Evolutionary conservation across 2,888 invertebrate species (phyloP), one percentile per base, ranked within the genome.

Genomic region (Zhengitettix transpicula): DNA sequence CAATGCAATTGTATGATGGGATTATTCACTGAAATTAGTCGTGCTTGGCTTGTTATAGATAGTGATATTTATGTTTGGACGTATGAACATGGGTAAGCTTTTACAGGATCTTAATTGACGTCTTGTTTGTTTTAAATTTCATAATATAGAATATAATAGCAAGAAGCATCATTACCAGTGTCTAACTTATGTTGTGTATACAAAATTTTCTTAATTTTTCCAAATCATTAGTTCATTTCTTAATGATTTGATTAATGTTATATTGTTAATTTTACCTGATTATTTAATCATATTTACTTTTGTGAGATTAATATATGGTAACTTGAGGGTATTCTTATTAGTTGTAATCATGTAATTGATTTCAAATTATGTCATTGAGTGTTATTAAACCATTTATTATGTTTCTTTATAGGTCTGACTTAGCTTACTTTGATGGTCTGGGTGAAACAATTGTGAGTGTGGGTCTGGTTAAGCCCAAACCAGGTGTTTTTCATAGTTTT

Each of bases 31-130:
- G 95, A 94, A 73, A 95, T 99, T 65, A 88, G 87, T 59, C 79
- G 98, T 69, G 97, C 97, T 0, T 99, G 97, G 97, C 77, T 99
- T 59, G 92, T 95, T 9, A 92, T 99, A 66, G 99, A 99, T 71
- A 95, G 93, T 68, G 95, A 97, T 75, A 89, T 99, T 67, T 99
- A 95, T 77, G 83, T 97, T 47, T 99, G 99, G 99, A 90, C 94
- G 40, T 98, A 94, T 75, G 94, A 96, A 73, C 88, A 93, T 74
- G 90, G 83, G 80, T 80, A 69, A 69, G 71, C 67, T 44, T 10
- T 17, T 60, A 57, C 44, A 11, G 12, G 1, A 40, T 62, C 41
- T 3, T 52, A 51, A 47, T 47, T 12, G n/a, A 28, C 40, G 15
- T 15, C 51, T 54, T 60, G 44, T 57, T 16, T 42, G 51, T 56